phyloP scores from a whole-genome alignment of 1,140 invertebrate genomes.

The Aphidius ervi region DNA sequence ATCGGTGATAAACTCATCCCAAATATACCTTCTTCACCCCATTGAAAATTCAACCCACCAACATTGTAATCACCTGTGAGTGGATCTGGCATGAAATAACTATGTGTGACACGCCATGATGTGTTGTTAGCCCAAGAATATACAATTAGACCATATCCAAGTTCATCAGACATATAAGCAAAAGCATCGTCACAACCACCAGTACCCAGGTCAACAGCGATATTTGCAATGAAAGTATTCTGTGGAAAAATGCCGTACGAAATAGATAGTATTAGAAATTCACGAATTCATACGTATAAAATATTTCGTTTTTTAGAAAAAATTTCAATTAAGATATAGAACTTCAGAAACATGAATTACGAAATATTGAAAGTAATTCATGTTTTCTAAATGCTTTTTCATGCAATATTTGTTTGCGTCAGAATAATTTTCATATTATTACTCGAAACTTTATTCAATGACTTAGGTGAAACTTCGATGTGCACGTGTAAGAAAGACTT shows the following conservation, averaged over 20 bases:
- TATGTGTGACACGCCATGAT: constrained; percentile 73
- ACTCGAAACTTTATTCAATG: no score
- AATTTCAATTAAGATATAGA: no score
- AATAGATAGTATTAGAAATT: not conserved
- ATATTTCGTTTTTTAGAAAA: not conserved
- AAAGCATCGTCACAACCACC: constrained; percentile 69
- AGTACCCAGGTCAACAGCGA: constrained; percentile 70
- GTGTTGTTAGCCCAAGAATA: constrained; percentile 72
- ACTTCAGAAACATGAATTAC: no score
- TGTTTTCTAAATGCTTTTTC: no score
- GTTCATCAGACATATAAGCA: constrained; percentile 77
- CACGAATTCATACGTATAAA: not conserved
- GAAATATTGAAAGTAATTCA: no score
- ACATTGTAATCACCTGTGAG: constrained; percentile 73
- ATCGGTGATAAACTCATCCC: constrained; percentile 69
- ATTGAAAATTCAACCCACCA: constrained; percentile 76
- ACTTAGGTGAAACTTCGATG: no score
- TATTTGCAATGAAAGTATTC: constrained; percentile 77
- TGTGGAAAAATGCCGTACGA: constrained; percentile 17
- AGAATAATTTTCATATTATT: no score
- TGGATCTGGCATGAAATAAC: constrained; percentile 76
- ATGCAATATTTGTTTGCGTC: no score
- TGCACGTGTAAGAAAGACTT: no score
- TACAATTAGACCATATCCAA: constrained; percentile 73
- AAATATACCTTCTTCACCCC: constrained; percentile 76